Conservation (phyloP, 2,888 invertebrate species). For the Phalera bucephala region DNA sequence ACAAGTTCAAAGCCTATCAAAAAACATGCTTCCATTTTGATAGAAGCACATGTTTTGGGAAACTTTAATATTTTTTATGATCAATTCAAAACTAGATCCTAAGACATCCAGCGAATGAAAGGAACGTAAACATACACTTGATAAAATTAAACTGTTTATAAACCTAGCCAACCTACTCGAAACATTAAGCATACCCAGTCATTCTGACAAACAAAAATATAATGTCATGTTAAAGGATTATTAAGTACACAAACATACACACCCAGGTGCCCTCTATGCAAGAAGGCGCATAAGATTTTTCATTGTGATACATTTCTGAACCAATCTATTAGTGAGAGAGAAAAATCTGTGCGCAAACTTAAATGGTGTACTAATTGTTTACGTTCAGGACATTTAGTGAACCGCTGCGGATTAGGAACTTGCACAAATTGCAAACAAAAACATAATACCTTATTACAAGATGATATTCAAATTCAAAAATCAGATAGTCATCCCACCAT, state of each 20-base stretch:
- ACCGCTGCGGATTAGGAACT: background rate
- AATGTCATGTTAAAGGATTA: background rate
- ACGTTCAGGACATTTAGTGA: background rate
- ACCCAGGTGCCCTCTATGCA: background rate
- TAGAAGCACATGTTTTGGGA: too few relatives aligned
- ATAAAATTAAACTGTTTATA: background rate
- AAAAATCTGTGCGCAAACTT: background rate
- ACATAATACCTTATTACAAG: background rate
- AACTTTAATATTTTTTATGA: background rate
- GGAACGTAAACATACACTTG: background rate
- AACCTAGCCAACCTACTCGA: background rate
- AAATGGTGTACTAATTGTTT: background rate
- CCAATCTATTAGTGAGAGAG: background rate
- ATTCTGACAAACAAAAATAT: background rate
- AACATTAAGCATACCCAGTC: background rate
- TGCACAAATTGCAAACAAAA: background rate
- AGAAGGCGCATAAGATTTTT: background rate
- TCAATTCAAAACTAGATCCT: background rate
- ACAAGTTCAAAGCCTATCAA: too few relatives aligned
- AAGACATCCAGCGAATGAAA: background rate
- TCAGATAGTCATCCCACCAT: background rate
- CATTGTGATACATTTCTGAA: background rate
- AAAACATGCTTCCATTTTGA: too few relatives aligned
- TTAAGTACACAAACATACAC: background rate
- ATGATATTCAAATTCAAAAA: background rate